Base-by-base conservation (phyloP, 2,888 invertebrate species). In the Calliphora vomitoria region DNA sequence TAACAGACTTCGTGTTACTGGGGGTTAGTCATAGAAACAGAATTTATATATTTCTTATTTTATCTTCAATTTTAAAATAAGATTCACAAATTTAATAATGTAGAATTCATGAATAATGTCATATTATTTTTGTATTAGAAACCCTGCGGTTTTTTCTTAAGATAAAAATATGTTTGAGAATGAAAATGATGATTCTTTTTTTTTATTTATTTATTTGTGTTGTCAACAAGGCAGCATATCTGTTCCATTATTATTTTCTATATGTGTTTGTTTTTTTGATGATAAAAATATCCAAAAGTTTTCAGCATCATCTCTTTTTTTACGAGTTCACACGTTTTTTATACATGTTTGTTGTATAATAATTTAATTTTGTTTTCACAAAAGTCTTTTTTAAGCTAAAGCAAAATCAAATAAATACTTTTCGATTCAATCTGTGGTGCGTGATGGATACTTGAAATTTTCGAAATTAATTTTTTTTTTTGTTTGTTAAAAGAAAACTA, bases 251-350 rank as follows among this genome's bases (percentile, higher is more conserved):
- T 41, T 60, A 8, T 41, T 41, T 31, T 35, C 31, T 47, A 18
- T 50, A 35, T 75, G 15, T 75, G 10, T 38, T 44, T 44, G 4
- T 74, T 20, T 35, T 35, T 35, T 62, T 4, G 35, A 38, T 41
- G 50, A 50, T 38, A 66, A 58, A 66, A 74, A 74, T 64, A 62
- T 74, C 81, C 64, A 74, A 58, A 55, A 47, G n/a, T 35, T 66
- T 82, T 74, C 3, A 47, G 35, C 44, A 31, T 62, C 62, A 50
- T 64, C 15, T 38, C 10, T 44, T 41, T 60, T 66, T 53, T 20
- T 68, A 41, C 11, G 20, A 41, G 25, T 41, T 74, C 44, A 60
- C 60, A 74, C 58, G 58, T 44, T 60, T 75, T 60, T 60, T 47
- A 2, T 60, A 44, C 6, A 38, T 38, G n/a, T 38, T 5, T 35